Percentiles rank a stretch among this genome's conserved stretches.
phyloP scores from a whole-genome alignment of 2,113 vertebrate genomes.

The Pangasianodon hypophthalmus region DNA sequence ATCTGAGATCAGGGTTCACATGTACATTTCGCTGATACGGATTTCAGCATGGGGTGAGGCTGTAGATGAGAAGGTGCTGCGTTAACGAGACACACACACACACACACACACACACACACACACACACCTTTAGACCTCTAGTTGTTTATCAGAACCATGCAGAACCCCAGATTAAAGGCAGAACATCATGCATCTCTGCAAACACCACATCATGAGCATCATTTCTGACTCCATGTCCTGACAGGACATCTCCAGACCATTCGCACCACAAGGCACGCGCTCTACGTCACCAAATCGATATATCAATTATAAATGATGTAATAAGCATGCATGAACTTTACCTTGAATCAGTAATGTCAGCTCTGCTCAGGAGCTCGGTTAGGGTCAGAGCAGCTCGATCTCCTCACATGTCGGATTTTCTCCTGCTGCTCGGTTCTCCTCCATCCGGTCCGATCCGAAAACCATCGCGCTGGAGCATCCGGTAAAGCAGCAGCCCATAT shows the following conservation, averaged over 20 bases:
- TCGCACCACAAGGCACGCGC: background rate
- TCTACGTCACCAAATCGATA: background rate
- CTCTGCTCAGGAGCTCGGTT: constrained; percentile 56
- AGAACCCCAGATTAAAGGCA: background rate
- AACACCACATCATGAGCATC: background rate
- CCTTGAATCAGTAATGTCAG: constrained; percentile 63
- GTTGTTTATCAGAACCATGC: background rate
- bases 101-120: constrained; percentile 17
- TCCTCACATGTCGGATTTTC: constrained; percentile 62
- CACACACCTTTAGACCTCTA: background rate
- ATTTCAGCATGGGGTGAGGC: constrained; percentile 16
- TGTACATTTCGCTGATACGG: background rate
- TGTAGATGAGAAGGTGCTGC: background rate
- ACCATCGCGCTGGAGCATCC: constrained; percentile 47
- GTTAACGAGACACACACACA: background rate
- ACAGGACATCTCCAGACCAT: background rate
- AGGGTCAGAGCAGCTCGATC: constrained; percentile 58
- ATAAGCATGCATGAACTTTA: constrained; percentile 57
- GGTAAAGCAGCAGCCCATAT: constrained; percentile 42
- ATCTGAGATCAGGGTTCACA: background rate
- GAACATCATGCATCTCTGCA: background rate
- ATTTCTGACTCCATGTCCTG: background rate
- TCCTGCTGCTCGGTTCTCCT: constrained; percentile 55
- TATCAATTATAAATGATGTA: background rate
- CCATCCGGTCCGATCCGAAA: constrained; percentile 53